These are phyloP conservation scores for Aphelocoma coerulescens DNA, from an alignment of 2,113 vertebrate species.

Conservation along the genomic window DNA sequence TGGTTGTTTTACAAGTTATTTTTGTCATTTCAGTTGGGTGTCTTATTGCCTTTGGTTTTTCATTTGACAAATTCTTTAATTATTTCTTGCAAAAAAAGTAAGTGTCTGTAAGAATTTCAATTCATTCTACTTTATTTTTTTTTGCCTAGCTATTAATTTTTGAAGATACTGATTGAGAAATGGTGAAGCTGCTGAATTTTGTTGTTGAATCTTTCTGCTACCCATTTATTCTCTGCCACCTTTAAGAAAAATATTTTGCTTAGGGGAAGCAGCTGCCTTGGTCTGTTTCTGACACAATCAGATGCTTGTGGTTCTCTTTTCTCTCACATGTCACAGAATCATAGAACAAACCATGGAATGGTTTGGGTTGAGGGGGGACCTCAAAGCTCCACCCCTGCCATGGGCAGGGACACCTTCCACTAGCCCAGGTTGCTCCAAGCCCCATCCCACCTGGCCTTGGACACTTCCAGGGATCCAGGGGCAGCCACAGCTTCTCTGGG, in stretches of 20 bases:
- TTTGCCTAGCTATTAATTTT: neutral
- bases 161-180: neutral
- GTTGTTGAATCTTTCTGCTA: neutral
- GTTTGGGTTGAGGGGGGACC: neutral
- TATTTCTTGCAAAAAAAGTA: neutral
- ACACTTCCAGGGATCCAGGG: neutral
- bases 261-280: neutral
- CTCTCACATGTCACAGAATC: neutral
- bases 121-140: neutral
- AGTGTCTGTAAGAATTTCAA: neutral
- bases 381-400: neutral
- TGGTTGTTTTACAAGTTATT: neutral
- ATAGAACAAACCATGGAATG: neutral
- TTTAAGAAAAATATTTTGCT: neutral
- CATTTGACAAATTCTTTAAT: neutral
- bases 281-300: neutral
- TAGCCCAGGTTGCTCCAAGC: neutral
- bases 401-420: neutral
- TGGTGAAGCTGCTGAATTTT: neutral
- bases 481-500: neutral
- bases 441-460: accelerated
- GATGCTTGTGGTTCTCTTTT: neutral
- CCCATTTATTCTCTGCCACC: neutral
- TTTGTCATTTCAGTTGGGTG: neutral
- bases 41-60: neutral